These are phyloP conservation scores for Yasuhikotakia modesta DNA, from an alignment of 2,797 vertebrate species.

Conservation along the genomic window DNA sequence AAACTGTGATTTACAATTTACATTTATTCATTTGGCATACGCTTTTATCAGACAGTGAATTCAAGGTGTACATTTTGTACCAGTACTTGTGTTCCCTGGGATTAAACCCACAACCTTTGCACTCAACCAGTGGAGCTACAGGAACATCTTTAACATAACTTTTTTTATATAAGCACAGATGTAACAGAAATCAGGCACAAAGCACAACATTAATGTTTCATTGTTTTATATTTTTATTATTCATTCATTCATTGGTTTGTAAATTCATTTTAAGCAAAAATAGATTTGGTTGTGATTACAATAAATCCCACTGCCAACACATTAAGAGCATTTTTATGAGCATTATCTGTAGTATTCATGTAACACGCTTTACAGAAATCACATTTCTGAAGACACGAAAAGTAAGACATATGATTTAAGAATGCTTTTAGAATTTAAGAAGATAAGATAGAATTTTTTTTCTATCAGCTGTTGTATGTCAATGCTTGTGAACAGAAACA, in stretches of 20 bases:
- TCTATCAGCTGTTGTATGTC: not conserved
- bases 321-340: not conserved
- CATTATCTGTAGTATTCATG: not conserved
- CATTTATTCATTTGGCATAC: too few relatives aligned
- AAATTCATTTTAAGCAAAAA: not conserved
- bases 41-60: too few relatives aligned
- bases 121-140: too few relatives aligned
- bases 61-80: too few relatives aligned
- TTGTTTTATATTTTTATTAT: not conserved
- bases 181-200: not conserved
- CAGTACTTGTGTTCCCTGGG: too few relatives aligned
- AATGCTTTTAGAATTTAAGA: too few relatives aligned
- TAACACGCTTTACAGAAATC: not conserved
- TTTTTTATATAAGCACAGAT: too few relatives aligned
- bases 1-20: constrained; percentile 7
- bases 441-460: not conserved
- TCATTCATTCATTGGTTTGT: not conserved
- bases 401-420: not conserved
- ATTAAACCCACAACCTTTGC: too few relatives aligned
- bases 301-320: not conserved
- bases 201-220: constrained; percentile 1
- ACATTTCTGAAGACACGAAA: not conserved
- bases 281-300: not conserved
- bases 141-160: too few relatives aligned
- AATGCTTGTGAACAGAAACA: not conserved